A percentile compares a stretch with the other conserved stretches of the same genome.
Evolutionary conservation across 2,888 invertebrate genomes (phyloP).

Genomic region (Cantharis rustica): DNA sequence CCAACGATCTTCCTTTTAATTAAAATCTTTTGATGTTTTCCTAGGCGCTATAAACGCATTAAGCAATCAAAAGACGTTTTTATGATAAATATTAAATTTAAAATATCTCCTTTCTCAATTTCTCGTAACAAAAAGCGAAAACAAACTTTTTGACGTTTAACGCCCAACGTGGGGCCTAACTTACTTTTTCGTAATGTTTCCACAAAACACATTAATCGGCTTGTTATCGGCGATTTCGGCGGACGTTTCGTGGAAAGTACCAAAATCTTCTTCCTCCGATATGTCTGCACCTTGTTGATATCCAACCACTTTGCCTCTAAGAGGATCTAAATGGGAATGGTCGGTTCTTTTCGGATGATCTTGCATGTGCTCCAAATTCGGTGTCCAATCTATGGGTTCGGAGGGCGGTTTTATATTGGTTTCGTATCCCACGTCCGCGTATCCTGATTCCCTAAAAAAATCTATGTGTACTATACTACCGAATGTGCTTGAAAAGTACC

Average conservation of each 20-base stretch:
- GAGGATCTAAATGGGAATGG: slow-evolving; percentile 38
- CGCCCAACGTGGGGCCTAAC: slow-evolving; percentile 5
- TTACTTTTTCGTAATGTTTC: slow-evolving; percentile 59
- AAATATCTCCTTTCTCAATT: too few species aligned
- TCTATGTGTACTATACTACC: neutral
- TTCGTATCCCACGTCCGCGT: slow-evolving; percentile 16
- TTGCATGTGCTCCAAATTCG: slow-evolving; percentile 34
- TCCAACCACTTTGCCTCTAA: slow-evolving; percentile 41
- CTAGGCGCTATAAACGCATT: neutral
- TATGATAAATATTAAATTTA: too few species aligned
- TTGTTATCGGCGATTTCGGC: slow-evolving; percentile 56
- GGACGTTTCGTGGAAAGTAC: slow-evolving; percentile 57
- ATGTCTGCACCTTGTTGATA: slow-evolving; percentile 33
- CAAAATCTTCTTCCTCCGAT: slow-evolving; percentile 40
- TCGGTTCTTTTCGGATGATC: slow-evolving; percentile 33
- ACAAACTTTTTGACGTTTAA: neutral
- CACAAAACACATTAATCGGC: slow-evolving; percentile 59
- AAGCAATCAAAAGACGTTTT: neutral
- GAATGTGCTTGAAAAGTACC: neutral
- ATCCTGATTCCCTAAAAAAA: slow-evolving; percentile 5
- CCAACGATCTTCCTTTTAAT: neutral
- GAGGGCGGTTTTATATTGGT: slow-evolving; percentile 20
- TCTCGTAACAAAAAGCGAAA: too few species aligned
- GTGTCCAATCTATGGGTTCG: slow-evolving; percentile 36
- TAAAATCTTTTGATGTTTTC: neutral